Percentiles rank a stretch among this genome's conserved stretches.
These are phyloP conservation scores for Amphiprion clarkii DNA, from an alignment of 2,797 vertebrate genomes.

Conservation along the genomic window DNA sequence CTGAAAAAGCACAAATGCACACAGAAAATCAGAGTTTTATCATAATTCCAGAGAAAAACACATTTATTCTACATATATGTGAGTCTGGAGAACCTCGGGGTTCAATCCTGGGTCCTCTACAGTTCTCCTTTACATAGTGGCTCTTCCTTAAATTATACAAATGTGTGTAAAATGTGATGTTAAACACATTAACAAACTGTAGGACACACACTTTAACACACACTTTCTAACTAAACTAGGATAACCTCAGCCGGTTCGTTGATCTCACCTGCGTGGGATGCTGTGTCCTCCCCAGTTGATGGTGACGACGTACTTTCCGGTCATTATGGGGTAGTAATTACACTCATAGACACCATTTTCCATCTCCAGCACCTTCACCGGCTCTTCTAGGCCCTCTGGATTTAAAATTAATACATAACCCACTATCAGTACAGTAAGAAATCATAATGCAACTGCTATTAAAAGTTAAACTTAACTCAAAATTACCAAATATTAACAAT, in stretches of 20 bases:
- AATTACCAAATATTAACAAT: too few species aligned
- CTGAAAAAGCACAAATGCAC: constrained; percentile 70
- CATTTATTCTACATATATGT: not conserved
- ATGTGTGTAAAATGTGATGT: not conserved
- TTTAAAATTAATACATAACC: not conserved
- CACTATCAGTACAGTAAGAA: not conserved
- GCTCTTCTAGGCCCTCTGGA: constrained; percentile 91
- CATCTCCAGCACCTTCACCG: constrained; percentile 88
- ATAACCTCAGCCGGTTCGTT: not conserved
- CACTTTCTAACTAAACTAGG: not conserved
- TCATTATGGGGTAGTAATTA: constrained; percentile 89
- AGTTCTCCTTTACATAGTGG: not conserved
- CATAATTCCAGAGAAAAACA: not conserved
- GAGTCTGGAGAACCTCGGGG: constrained; percentile 6
- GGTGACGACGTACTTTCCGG: constrained; percentile 88
- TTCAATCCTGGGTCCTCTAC: not conserved
- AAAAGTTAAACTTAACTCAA: not conserved
- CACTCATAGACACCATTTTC: constrained; percentile 90
- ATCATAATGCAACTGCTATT: too few species aligned
- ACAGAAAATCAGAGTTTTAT: too few species aligned
- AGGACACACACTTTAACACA: too few species aligned
- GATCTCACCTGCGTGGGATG: constrained; percentile 91
- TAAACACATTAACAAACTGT: not conserved
- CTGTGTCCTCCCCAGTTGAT: constrained; percentile 93
- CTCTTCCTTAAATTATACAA: not conserved